phyloP scores from a whole-genome alignment of 2,888 invertebrate genomes.

The Spisula subtruncata region DNA sequence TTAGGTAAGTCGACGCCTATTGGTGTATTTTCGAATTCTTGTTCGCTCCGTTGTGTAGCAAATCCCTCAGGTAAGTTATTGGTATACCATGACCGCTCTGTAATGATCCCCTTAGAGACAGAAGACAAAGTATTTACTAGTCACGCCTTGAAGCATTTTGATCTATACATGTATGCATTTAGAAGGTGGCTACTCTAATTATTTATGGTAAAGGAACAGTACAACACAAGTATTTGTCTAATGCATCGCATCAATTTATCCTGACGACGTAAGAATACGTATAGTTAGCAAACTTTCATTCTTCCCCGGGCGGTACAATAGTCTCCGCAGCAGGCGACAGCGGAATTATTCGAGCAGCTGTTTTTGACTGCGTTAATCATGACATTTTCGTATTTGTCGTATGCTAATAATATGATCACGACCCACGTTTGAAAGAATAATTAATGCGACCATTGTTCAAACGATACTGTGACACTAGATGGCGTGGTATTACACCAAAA shows the following conservation, averaged over 20 bases:
- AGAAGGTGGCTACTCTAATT: background rate
- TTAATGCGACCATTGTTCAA: constrained; percentile 15
- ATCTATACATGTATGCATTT: too few relatives aligned
- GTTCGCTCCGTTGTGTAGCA: too few relatives aligned
- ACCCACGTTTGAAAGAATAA: constrained; percentile 5
- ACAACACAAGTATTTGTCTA: background rate
- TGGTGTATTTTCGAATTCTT: too few relatives aligned
- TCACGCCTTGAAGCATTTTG: too few relatives aligned
- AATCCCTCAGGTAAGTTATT: too few relatives aligned
- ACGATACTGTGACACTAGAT: background rate
- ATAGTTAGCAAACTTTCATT: background rate
- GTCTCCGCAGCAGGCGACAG: background rate
- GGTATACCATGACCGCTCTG: too few relatives aligned
- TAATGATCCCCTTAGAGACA: too few relatives aligned
- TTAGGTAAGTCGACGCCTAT: too few relatives aligned
- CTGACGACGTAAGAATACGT: constrained; percentile 2
- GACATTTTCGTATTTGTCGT: background rate
- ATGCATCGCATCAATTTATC: background rate
- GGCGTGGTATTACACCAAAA: background rate
- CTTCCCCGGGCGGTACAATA: background rate
- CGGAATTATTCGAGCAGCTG: constrained; percentile 23
- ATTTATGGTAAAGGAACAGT: background rate
- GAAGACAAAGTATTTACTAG: too few relatives aligned
- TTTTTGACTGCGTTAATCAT: background rate
- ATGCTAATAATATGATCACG: background rate